Evolutionary conservation across 2,113 vertebrate species (phyloP).

Genomic region (Stomatorhinus ivindoensis): DNA sequence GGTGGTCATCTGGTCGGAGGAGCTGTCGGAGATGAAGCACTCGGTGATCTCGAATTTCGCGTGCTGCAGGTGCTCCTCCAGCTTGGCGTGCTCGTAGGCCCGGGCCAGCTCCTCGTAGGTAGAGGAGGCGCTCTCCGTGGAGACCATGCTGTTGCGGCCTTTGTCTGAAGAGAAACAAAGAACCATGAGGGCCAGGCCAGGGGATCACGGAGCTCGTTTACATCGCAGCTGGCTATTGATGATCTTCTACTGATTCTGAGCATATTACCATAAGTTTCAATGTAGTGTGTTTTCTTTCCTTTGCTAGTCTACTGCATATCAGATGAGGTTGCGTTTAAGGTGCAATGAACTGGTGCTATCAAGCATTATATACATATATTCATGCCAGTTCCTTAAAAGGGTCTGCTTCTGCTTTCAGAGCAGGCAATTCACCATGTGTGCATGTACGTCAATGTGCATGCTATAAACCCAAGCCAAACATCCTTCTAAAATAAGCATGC

Average conservation of each 20-base stretch:
- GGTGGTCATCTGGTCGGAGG: constrained; percentile 93
- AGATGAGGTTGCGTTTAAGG: neutral
- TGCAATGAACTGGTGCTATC: neutral
- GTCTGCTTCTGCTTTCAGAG: neutral
- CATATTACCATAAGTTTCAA: neutral
- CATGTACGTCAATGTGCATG: constrained; percentile 5
- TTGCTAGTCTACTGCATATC: neutral
- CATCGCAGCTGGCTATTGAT: neutral
- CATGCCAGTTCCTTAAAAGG: neutral
- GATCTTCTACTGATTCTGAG: neutral
- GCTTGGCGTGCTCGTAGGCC: constrained; percentile 89
- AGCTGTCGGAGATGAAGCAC: constrained; percentile 94
- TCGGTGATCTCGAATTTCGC: constrained; percentile 97
- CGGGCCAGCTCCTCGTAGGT: constrained; percentile 91
- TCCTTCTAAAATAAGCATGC: neutral
- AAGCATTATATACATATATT: neutral
- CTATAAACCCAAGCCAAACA: neutral
- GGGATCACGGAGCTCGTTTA: neutral
- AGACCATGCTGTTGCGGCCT: constrained; percentile 98
- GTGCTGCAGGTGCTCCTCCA: constrained; percentile 90
- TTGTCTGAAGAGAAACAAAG: constrained; percentile 62
- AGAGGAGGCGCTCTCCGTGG: constrained; percentile 87
- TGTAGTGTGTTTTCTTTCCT: neutral
- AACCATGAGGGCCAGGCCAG: neutral
- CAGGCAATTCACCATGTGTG: neutral